Evolutionary conservation across 2,888 invertebrate genomes (phyloP).

Genomic region (Diachrysia chrysitis): DNA sequence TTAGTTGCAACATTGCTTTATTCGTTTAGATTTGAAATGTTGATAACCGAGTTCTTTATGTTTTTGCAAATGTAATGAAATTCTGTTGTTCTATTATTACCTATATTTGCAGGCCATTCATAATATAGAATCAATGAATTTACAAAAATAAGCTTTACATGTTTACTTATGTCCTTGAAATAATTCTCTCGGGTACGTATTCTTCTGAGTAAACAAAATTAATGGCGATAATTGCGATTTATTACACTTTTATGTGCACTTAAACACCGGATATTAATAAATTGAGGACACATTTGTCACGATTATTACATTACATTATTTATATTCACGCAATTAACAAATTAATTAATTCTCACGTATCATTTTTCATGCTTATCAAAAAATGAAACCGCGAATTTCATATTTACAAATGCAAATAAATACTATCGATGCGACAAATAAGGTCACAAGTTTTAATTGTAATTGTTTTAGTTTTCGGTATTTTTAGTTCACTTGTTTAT

Average conservation of each 20-base stretch:
- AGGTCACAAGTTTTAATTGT: too few relatives aligned
- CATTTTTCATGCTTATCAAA: background rate
- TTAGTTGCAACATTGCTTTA: conserved; percentile 23
- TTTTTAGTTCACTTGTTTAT: background rate
- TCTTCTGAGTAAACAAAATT: background rate
- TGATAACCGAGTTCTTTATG: background rate
- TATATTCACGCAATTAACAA: background rate
- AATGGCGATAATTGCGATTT: background rate
- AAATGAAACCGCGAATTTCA: background rate
- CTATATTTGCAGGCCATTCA: too few relatives aligned
- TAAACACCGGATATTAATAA: background rate
- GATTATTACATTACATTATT: background rate
- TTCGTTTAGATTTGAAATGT: background rate
- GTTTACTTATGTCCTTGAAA: background rate
- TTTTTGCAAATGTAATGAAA: too few relatives aligned
- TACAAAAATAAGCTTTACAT: too few relatives aligned
- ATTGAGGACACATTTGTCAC: conserved; percentile 5
- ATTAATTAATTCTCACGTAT: conserved; percentile 8
- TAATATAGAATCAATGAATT: too few relatives aligned
- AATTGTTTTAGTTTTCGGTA: too few relatives aligned
- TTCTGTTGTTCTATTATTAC: too few relatives aligned
- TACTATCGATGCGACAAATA: background rate
- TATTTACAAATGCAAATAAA: background rate
- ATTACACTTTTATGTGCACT: conserved; percentile 3
- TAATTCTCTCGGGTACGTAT: background rate